A percentile compares a stretch with the other conserved stretches of the same genome.
Conservation (phyloP, 2,797 vertebrate species). For the Sebastes miniatus region DNA sequence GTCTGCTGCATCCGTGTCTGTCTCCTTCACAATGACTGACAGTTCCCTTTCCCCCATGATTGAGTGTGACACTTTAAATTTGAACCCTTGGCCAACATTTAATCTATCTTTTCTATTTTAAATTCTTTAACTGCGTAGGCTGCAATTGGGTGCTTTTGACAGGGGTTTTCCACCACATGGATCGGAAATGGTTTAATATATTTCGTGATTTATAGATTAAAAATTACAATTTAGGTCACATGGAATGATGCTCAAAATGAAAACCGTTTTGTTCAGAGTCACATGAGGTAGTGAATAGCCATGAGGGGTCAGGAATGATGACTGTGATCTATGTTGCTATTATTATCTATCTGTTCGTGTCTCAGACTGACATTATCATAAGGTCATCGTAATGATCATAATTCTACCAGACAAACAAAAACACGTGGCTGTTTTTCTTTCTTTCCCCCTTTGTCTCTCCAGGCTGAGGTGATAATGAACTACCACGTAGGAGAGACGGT, state of each 20-base stretch:
- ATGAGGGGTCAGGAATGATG: neutral
- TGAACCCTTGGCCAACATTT: too few species aligned
- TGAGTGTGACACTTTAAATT: too few species aligned
- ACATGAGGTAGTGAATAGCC: neutral
- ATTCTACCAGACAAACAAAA: neutral
- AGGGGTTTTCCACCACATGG: too few species aligned
- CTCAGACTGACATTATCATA: neutral
- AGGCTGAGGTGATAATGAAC: constrained; percentile 97
- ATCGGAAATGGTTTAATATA: too few species aligned
- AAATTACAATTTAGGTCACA: neutral
- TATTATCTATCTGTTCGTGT: neutral
- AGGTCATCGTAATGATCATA: too few species aligned
- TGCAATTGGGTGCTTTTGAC: too few species aligned
- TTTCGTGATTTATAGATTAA: neutral
- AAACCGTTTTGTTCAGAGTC: neutral
- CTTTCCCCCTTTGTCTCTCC: neutral
- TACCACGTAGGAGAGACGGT: constrained; percentile 97
- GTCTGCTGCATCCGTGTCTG: too few species aligned
- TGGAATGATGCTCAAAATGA: neutral
- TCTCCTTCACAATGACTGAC: too few species aligned
- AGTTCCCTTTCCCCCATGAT: too few species aligned
- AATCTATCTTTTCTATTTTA: too few species aligned
- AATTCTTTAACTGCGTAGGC: too few species aligned
- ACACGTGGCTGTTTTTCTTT: neutral
- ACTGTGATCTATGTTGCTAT: neutral